Percentiles rank a stretch among this genome's conserved stretches.
Evolutionary conservation across 2,888 invertebrate species (phyloP).

Genomic region (Chrysotoxum bicinctum): DNA sequence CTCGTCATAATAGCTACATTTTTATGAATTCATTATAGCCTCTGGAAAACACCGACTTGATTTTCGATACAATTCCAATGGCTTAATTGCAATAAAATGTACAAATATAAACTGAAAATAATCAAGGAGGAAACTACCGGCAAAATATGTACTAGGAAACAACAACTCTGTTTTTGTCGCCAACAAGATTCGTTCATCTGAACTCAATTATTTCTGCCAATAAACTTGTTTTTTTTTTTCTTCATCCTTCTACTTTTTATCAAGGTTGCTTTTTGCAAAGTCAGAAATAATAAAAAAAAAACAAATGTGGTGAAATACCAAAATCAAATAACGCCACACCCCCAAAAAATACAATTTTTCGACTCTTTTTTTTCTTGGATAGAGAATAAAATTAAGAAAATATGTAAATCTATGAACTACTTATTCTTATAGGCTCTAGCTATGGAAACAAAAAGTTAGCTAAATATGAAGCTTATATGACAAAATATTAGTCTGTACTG

Average conservation of each 20-base stretch:
- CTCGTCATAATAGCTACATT: background rate
- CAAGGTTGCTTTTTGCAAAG: slow-evolving; percentile 4
- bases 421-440: background rate
- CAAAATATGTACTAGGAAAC: background rate
- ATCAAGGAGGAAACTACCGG: background rate
- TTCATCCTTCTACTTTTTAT: background rate
- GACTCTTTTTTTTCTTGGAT: background rate
- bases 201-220: background rate
- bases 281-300: background rate
- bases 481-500: background rate
- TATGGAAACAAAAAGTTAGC: background rate
- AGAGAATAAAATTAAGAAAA: background rate
- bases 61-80: background rate
- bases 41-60: background rate
- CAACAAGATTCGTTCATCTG: background rate
- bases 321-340: slow-evolving; percentile 17
- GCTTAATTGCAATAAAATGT: background rate
- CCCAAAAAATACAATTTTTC: background rate
- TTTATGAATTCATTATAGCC: background rate
- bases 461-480: background rate
- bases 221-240: background rate
- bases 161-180: background rate
- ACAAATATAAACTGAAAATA: background rate
- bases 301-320: slow-evolving; percentile 21
- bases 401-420: background rate